Base-by-base conservation (phyloP, 2,797 vertebrate genomes). In the Ptychadena robeensis region DNA sequence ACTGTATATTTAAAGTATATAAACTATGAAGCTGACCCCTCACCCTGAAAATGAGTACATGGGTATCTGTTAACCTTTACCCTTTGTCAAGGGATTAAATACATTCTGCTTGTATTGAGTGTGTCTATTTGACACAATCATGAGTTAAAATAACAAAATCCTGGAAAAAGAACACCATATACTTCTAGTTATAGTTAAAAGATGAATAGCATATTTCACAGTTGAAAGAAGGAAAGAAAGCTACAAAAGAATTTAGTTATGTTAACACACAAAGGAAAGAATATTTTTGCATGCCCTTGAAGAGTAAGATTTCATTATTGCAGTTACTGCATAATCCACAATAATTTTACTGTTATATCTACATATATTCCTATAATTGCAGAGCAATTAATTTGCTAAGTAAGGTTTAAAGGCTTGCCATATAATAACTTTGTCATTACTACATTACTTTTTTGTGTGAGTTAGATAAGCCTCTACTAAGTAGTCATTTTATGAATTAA, bases 181-280 rank as follows among this genome's bases (percentile, higher is more conserved):
- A 53, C 44, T 11, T 22, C 4, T 22, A 53, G 18, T 53, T 53
- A 53, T 53, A 53, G 4, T 48, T 53, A 11, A 22, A 53, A 2
- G 18, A 3, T 53, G 44, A 53, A 53, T 22, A 1, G 44, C 15
- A 7, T 53, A 22, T n/a, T 53, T 53, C 15, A 22, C 44, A 53
- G 18, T 22, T 53, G 44, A 22, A 18, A 53, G 18, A 53, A n/a
- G n/a, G n/a, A 53, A 53, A 53, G 18, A 53, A 53, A 53, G 30
- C 61, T 27, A 5, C 30, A 64, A 30, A 64, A 11, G 61, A 9
- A 30, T 64, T 27, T 64, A 10, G 9, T 12, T 64, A 30, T 31
- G 79, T 88, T 91, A 87, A 83, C 86, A 90, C 87, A 86, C 84
- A 83, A 53, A 53, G 44, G 44, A 53, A 53, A 22, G 44, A n/a